Conservation (phyloP, 2,888 invertebrate genomes). For the Chorisops tibialis region DNA sequence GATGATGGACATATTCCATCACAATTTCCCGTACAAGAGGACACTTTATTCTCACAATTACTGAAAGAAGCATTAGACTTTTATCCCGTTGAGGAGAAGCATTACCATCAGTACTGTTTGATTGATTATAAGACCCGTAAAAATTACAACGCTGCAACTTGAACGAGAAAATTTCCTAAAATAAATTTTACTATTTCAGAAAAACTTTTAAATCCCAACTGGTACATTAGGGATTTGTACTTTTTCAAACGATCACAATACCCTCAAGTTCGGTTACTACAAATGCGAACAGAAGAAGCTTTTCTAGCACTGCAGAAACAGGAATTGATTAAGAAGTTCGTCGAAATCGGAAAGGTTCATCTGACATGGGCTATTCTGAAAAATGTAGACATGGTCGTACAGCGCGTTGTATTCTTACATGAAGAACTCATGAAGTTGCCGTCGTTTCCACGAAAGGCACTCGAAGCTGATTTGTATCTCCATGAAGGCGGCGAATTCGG, state of each 20-base stretch:
- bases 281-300: constrained; percentile 90
- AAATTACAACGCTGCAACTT: constrained; percentile 40
- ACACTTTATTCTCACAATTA: constrained; percentile 92
- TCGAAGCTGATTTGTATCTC: constrained; percentile 93
- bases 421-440: constrained; percentile 98
- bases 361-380: constrained; percentile 89
- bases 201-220: constrained; percentile 92
- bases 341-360: constrained; percentile 94
- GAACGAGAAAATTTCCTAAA: not conserved
- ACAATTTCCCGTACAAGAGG: constrained; percentile 97
- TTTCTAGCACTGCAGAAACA: constrained; percentile 85
- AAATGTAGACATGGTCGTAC: constrained; percentile 93
- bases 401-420: constrained; percentile 95
- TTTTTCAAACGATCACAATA: constrained; percentile 96
- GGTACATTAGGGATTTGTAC: constrained; percentile 93
- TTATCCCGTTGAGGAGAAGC: constrained; percentile 90
- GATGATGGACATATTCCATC: constrained; percentile 95
- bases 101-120: constrained; percentile 88
- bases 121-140: constrained; percentile 97
- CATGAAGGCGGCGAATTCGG: constrained; percentile 88
- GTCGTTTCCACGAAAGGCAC: constrained; percentile 94
- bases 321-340: constrained; percentile 88
- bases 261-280: constrained; percentile 90
- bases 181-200: constrained; percentile 56
- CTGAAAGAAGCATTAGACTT: constrained; percentile 94